A percentile compares a stretch with the other conserved stretches of the same genome.
Evolutionary conservation across 1,140 invertebrate genomes (phyloP).

Genomic region (Dufourea novaeangliae): DNA sequence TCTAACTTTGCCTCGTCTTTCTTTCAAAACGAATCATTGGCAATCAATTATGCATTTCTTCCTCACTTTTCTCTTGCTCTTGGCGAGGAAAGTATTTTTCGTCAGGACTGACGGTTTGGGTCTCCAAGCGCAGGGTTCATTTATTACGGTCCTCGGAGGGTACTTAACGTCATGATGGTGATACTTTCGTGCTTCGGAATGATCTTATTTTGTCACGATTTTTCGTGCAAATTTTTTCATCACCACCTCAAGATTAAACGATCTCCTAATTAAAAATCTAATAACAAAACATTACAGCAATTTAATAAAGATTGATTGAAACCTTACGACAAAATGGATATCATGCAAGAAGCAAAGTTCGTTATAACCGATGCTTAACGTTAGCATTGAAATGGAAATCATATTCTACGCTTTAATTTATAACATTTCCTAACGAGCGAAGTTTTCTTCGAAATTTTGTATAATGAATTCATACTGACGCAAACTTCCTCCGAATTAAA

Average conservation of each 20-base stretch:
- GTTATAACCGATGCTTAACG: neutral
- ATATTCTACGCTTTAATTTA: neutral
- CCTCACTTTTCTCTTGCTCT: slow-evolving; percentile 9
- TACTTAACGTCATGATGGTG: slow-evolving; percentile 45
- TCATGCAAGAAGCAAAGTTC: neutral
- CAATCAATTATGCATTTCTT: neutral
- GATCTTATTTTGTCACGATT: slow-evolving; percentile 18
- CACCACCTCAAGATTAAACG: neutral
- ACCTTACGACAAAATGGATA: neutral
- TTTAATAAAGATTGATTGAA: neutral
- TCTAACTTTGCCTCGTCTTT: neutral
- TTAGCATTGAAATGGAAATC: neutral
- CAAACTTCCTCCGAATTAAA: neutral
- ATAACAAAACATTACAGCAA: neutral
- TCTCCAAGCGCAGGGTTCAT: slow-evolving; percentile 45
- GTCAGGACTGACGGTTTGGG: slow-evolving; percentile 36
- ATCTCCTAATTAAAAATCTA: no score
- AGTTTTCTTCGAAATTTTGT: neutral
- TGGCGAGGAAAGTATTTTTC: slow-evolving; percentile 31
- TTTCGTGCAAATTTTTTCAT: neutral
- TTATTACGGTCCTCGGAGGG: slow-evolving; percentile 51
- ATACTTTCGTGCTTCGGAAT: slow-evolving; percentile 46
- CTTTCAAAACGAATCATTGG: neutral
- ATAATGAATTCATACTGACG: neutral
- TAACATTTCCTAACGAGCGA: neutral